Conservation (phyloP, 1,140 invertebrate species). For the Pantala flavescens region DNA sequence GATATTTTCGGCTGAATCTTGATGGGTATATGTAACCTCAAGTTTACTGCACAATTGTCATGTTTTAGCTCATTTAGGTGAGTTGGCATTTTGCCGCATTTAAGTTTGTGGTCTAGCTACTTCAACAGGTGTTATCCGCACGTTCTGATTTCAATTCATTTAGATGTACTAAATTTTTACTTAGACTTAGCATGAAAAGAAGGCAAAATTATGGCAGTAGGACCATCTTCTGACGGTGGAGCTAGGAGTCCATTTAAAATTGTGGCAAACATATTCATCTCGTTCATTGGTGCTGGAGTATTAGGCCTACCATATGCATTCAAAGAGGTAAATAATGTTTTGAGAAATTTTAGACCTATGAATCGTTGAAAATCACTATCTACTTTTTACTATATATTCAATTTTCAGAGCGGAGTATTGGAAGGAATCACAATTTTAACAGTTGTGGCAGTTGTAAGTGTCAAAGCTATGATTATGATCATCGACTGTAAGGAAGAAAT, state of each 20-base stretch:
- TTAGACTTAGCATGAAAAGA: not conserved
- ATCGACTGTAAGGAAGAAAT: constrained; percentile 37
- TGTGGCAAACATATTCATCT: constrained; percentile 39
- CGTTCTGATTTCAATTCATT: not conserved
- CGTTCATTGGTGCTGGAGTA: constrained; percentile 39
- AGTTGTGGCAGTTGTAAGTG: constrained; percentile 31
- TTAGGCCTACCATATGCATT: constrained; percentile 38
- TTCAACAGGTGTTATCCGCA: not conserved
- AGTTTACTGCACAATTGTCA: not conserved
- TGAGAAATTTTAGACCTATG: not conserved
- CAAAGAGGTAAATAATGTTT: constrained; percentile 30
- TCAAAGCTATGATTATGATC: constrained; percentile 36
- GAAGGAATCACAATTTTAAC: constrained; percentile 37
- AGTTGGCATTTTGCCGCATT: not conserved
- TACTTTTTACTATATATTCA: constrained; percentile 6
- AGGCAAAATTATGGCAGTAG: not conserved
- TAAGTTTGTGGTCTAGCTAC: not conserved
- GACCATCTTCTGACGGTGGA: not conserved
- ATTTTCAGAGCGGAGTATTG: constrained; percentile 36
- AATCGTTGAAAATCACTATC: not conserved
- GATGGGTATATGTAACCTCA: not conserved
- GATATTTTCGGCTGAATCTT: not conserved
- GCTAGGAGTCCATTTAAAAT: constrained; percentile 33
- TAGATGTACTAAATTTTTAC: not conserved
- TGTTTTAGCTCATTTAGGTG: not conserved